phyloP scores from a whole-genome alignment of 2,797 vertebrate species.

The Podargus strigoides region DNA sequence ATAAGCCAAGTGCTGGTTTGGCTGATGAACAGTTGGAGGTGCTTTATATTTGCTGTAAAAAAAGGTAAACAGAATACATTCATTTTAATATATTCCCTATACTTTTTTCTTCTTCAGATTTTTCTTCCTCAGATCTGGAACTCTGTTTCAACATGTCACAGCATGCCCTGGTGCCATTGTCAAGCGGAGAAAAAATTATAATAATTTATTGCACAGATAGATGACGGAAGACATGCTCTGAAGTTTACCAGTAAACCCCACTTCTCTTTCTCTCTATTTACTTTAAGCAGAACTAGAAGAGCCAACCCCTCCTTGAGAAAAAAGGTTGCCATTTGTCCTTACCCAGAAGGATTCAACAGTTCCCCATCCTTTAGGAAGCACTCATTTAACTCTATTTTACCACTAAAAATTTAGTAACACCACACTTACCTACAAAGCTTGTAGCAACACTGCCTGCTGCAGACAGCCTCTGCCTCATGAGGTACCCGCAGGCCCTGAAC shows the following conservation, averaged over 20 bases:
- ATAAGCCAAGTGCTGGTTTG: background rate
- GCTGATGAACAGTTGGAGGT: background rate
- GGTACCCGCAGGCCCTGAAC: background rate
- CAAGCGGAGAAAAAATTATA: background rate
- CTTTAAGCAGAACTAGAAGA: background rate
- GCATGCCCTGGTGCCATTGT: background rate
- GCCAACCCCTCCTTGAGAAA: background rate
- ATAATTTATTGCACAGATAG: background rate
- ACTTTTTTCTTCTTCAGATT: background rate
- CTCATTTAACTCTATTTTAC: rapidly evolving
- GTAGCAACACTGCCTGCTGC: background rate
- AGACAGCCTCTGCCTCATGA: background rate
- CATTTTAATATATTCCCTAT: background rate
- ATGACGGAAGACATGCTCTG: background rate
- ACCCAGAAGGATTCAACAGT: background rate
- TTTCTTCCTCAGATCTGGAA: background rate
- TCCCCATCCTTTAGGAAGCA: background rate
- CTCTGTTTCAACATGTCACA: background rate
- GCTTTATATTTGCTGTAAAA: background rate
- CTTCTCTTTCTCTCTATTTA: background rate
- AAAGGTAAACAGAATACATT: background rate
- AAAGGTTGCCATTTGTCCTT: background rate
- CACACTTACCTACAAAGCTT: background rate
- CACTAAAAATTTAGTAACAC: background rate
- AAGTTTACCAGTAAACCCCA: background rate